These are phyloP conservation scores for Bruchidius siliquastri DNA, from an alignment of 2,888 invertebrate genomes.

Conservation along the genomic window DNA sequence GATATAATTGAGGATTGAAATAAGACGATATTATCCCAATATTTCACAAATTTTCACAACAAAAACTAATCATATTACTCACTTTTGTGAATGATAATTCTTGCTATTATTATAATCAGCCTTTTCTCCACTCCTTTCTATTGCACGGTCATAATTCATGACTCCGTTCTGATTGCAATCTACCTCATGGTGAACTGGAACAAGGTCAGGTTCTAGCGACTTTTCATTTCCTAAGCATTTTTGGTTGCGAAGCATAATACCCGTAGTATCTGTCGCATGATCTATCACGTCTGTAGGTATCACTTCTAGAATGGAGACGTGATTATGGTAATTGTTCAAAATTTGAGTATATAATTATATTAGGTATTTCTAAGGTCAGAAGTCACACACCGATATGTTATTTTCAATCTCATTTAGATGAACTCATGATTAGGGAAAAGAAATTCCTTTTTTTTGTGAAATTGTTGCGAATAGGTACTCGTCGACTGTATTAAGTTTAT, in stretches of 20 bases:
- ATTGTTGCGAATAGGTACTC: too few relatives aligned
- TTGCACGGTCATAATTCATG: constrained; percentile 9
- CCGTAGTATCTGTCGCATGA: constrained; percentile 25
- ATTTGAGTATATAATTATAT: too few relatives aligned
- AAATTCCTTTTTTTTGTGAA: too few relatives aligned
- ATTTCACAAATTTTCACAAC: too few relatives aligned
- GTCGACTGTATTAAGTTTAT: too few relatives aligned
- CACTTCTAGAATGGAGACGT: background rate
- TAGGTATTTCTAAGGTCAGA: too few relatives aligned
- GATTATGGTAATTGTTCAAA: too few relatives aligned
- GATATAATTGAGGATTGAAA: too few relatives aligned
- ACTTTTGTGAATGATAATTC: background rate
- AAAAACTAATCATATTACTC: background rate
- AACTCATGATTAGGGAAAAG: too few relatives aligned
- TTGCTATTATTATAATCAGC: background rate
- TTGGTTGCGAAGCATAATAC: constrained; percentile 61
- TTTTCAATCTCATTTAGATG: too few relatives aligned
- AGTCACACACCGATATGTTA: too few relatives aligned
- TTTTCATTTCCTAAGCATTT: constrained; percentile 49
- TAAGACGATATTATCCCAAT: too few relatives aligned
- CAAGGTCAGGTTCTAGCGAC: background rate
- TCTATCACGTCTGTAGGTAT: background rate
- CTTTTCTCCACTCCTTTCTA: constrained; percentile 5
- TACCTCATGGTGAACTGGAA: constrained; percentile 9
- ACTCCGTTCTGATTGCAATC: constrained; percentile 34